Base-by-base conservation (phyloP, 2,113 vertebrate genomes). In the Microtus montanus region DNA sequence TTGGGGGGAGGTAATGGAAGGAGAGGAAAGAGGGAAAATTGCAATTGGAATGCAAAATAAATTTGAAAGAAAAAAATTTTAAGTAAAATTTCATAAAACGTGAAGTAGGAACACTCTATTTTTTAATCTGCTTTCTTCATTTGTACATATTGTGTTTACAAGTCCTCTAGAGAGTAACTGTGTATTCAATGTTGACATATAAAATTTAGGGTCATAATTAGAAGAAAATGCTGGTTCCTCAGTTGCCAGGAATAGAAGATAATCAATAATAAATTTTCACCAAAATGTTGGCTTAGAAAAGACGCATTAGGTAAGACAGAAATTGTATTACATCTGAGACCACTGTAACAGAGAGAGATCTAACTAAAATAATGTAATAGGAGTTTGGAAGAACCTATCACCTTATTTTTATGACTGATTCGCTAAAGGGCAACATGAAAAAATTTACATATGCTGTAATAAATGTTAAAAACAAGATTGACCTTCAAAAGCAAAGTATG, bases 161-260 rank as follows among this genome's bases (percentile, higher is more conserved):
- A 64, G 90, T 73, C 80, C 82, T 90, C 20, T 92, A 79, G 77
- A 22, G 24, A 90, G 64, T 3, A 93, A 88, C 26, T 89, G 4
- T 82, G 94, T 92, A 95, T 86, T 88, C 85, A 93, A 91, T 20
- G 87, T 74, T 13, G 2, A 22, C 28, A 71, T 95, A 87, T 52
- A 93, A 74, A 73, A 63, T 92, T 95, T 92, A 96, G n/a, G 2
- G 28, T 79, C 19, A 66, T 74, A 38, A 78, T 90, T 80, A 90
- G 44, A 19, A 95, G 54, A 94, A 92, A 91, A 82, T 85, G 77
- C 11, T 88, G 47, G 2, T 88, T 93, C 49, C 73, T 71, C 89
- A 90, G 92, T 73, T 92, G 75, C 38, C 86, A 94, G 91, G 87
- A 91, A 75, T 87, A 87, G 61, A 41, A 24, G 30, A 90, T 89